Base-by-base conservation (phyloP, 2,797 vertebrate species). In the Esox masquinongy region DNA sequence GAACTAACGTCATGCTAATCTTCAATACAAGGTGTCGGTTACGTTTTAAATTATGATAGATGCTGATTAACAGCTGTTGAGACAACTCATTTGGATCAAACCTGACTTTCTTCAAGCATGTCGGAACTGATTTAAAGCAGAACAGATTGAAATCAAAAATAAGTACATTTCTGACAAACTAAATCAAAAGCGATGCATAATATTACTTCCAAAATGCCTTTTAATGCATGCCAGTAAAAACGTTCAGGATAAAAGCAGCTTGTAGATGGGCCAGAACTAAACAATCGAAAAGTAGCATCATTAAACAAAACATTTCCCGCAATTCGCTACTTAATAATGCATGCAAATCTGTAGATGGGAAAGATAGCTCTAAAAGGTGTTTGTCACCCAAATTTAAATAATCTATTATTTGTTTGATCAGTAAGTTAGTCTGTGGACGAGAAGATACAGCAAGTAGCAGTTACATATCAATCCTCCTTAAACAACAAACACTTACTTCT, bases 261-360 rank as follows among this genome's bases (percentile, higher is more conserved):
- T 64, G 2, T 15, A 29, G 19, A 56, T 22, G 15, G 14, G 24
- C 63, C 14, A 31, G 5, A 6, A 64, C 26, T 31, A 81, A 59
- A 76, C 66, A 2, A 64, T 73, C 34, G 76, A 34, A 78, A 68
- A 74, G 64, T 16, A n/a, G 19, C 66, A 64, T 22, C 19, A 22
- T 31, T 31, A 31, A 77, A 66, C 74, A n/a, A 76, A 64, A 43
- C 76, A 83, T 80, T 82, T 89, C 74, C 80, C 83, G 70, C 14
- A 26, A 80, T 83, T 70, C 17, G 15, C 70, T 69, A 64, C 39
- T 85, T n/a, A 79, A 79, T 81, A 77, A 85, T 80, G 86, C 63
- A 86, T 66, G 66, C 22, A 31, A 29, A 36, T 59, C 56, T 9
- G 8, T 5, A 34, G 0, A 1, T 71, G 50, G 72, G 79, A 81